Base-by-base conservation (phyloP, 1,140 invertebrate genomes). In the Anoplophora glabripennis region DNA sequence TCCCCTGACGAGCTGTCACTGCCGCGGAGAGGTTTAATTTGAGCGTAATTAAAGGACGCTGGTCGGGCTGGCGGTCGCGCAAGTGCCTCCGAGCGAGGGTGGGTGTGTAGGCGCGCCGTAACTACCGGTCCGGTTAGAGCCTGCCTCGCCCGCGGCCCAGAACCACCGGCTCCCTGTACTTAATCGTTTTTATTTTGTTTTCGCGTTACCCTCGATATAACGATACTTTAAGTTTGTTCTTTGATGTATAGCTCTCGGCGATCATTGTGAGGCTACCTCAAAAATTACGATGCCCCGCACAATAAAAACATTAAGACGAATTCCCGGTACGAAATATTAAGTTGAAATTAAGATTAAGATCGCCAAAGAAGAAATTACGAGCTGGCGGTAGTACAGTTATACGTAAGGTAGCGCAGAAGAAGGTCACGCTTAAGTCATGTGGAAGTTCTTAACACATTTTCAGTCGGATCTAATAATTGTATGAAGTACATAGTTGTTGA, bases 41-140 rank as follows among this genome's bases (percentile, higher is more conserved):
- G 14, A 37, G 35, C 21, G 15, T 49, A 49, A 49, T 49, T 49
- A 49, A 49, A 36, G 47, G 47, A 49, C 21, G 17, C 35, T 33
- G 38, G 15, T 41, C n/a, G n/a, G 38, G n/a, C 38, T 15, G 38
- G 38, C 38, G 15, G 15, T 15, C 38, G 38, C n/a, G n/a, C n/a
- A 41, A 17, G 2, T 15, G 21, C 21, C 21, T 28, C 21, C 21
- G 21, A 33, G 54, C 45, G 54, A 56, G 54, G 54, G 54, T 56
- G 54, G 54, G 54, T 56, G 54, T 48, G 54, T 56, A 56, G 54
- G 54, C 54, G 54, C 41, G 45, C 41, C 54, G 35, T 56, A 47
- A 56, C 54, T 56, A 56, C 54, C 45, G 54, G 54, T 47, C 54
- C 54, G 44, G 54, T 38, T 35, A 47, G 54, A 46, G 42, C 45